These are phyloP conservation scores for Cephus pulcher DNA, from an alignment of 2,888 invertebrate species.

Conservation along the genomic window DNA sequence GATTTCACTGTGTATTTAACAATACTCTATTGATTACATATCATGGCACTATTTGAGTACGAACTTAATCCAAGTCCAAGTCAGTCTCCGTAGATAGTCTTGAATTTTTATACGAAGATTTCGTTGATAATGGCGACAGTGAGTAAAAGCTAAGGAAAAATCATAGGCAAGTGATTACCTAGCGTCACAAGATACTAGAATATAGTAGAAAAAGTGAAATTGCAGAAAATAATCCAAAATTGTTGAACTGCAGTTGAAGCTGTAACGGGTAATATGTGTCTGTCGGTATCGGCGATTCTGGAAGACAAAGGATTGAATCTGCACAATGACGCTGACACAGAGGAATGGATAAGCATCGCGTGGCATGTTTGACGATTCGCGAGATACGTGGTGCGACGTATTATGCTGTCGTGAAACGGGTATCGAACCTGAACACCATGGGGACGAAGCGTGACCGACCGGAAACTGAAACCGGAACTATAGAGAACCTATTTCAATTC, in stretches of 20 bases:
- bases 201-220: background rate
- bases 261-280: background rate
- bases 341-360: background rate
- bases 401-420: constrained; percentile 13
- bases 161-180: background rate
- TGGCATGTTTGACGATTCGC: background rate
- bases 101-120: background rate
- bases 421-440: constrained; percentile 34
- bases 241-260: background rate
- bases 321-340: background rate
- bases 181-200: background rate
- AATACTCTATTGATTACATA: background rate
- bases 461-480: constrained; percentile 54
- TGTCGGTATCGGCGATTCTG: background rate
- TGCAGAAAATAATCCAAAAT: background rate
- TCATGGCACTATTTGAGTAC: background rate
- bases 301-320: background rate
- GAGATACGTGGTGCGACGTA: background rate
- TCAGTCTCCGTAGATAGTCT: background rate
- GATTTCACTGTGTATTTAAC: constrained; percentile 1
- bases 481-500: constrained; percentile 40
- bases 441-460: constrained; percentile 41
- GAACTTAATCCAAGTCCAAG: background rate
- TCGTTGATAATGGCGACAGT: background rate
- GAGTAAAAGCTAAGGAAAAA: background rate